Base-by-base conservation (phyloP, 1,140 invertebrate genomes). In the Brachystomella parvula region DNA sequence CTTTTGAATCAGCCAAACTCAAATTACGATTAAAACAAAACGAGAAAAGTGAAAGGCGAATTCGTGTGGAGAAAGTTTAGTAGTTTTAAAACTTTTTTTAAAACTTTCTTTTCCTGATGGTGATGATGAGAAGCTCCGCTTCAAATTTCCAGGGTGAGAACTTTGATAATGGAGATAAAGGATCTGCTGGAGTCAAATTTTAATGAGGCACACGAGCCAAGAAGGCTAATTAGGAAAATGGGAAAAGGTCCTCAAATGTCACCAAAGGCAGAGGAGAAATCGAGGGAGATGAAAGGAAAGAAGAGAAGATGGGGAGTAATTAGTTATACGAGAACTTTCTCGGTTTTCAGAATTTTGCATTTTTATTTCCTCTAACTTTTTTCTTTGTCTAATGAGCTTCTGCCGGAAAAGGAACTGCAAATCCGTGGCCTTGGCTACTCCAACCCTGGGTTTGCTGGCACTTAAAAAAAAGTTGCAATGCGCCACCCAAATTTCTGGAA, bases 191-290 rank as follows among this genome's bases (percentile, higher is more conserved):
- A 64, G 63, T 64, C 63, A 64, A 58, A 62, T 62, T 66, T 66
- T 66, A n/a, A 66, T 57, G 65, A 61, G 39, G 57, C 65, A 29
- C 65, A 66, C 65, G 65, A 66, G 65, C 47, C 60, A 49, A 53
- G 24, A n/a, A 44, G 58, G 47, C 59, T 62, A 66, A 66, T 66
- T 66, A 66, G 65, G 60, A 29, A 53, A 57, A 66, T 65, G 30
- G 64, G 24, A 53, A 66, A 44, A 66, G 65, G 65, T 66, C 65
- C 49, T 66, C 47, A 49, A 56, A 66, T 66, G 60, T 66, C 65
- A 66, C 65, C 59, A 58, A 61, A 61, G 47, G 65, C 59, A 58
- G 49, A 61, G 47, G 65, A 24, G 3, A 53, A 53, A 53, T 53
- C n/a, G n/a, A n/a, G n/a, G 49, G 24, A 53, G 35, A 39, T 39